A percentile compares a stretch with the other conserved stretches of the same genome.
Conservation (phyloP, 2,888 invertebrate genomes). For the Lordiphosa andalusiaca region DNA sequence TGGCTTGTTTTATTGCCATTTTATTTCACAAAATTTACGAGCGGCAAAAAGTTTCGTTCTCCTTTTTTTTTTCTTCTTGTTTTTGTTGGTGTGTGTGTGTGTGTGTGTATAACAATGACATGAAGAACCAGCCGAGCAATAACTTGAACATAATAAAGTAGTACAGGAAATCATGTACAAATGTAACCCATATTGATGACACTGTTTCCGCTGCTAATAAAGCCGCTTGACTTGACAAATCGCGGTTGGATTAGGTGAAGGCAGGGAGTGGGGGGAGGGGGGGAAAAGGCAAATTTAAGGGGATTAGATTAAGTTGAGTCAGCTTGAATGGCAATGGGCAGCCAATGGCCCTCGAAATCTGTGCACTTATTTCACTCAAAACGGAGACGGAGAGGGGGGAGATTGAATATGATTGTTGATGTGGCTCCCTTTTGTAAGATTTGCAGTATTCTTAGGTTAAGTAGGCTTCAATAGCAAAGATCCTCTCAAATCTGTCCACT, state of each 20-base stretch:
- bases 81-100: constrained; percentile 17
- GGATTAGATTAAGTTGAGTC: too few species aligned
- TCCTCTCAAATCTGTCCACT: too few species aligned
- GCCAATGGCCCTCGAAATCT: too few species aligned
- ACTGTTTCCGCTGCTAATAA: constrained; percentile 43
- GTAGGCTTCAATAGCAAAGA: too few species aligned
- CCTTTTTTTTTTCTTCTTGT: constrained; percentile 11
- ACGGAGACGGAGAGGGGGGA: too few species aligned
- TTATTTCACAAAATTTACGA: constrained; percentile 72
- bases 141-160: constrained; percentile 59
- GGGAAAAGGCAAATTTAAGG: constrained; percentile 11
- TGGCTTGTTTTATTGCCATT: constrained; percentile 69
- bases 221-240: constrained; percentile 47
- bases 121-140: constrained; percentile 6
- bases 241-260: constrained; percentile 19
- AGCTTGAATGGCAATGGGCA: too few species aligned
- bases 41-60: constrained; percentile 66
- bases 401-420: too few species aligned
- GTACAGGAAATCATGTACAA: constrained; percentile 32
- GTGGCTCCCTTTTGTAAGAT: too few species aligned
- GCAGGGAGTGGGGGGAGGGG: neutral
- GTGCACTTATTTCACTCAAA: too few species aligned
- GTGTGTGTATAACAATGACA: neutral
- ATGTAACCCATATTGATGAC: constrained; percentile 41
- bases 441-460: too few species aligned